Base-by-base conservation (phyloP, 2,113 vertebrate species). In the Centropus unirufus region DNA sequence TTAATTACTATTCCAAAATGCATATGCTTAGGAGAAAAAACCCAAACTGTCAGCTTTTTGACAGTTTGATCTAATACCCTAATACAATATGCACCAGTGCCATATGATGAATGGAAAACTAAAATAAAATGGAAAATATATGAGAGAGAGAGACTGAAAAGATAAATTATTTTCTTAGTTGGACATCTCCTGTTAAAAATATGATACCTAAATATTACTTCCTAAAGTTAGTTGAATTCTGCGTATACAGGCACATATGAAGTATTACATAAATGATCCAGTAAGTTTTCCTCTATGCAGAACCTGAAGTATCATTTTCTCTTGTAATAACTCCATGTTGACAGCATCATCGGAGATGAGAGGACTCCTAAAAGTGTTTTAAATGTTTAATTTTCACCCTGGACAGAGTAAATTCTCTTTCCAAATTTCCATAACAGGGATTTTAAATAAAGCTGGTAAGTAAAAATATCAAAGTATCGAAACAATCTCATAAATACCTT, bases 31-130 rank as follows among this genome's bases (percentile, higher is more conserved):
- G 51, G 59, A 32, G 16, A 42, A 15, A 46, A 66, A 4, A 42
- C 36, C 36, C 36, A 47, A 19, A 20, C 55, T 80, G 62, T 87
- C 87, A 95, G 63, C 22, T 77, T 96, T 95, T 90, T 95, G 94
- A 95, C 94, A 97, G 89, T 92, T 96, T 96, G 94, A 96, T 93
- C 90, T 95, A 96, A 95, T 85, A 93, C 69, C 72, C 69, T 95
- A 89, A 93, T 95, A 88, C 67, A 92, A 69, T 95, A 96, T 86
- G 83, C 77, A 89, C 58, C 63, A 81, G 34, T 62, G 77, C 55
- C 57, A 91, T 61, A 92, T 90, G 87, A 97, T 93, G 57, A 95
- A 97, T 91, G 51, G 85, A 89, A 96, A 93, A 82, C 36, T 87
- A 94, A 95, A 97, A 55, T 20, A 87, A 95, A 95, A 94, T 73